Conservation (phyloP, 2,113 vertebrate species). For the Toxostoma redivivum region DNA sequence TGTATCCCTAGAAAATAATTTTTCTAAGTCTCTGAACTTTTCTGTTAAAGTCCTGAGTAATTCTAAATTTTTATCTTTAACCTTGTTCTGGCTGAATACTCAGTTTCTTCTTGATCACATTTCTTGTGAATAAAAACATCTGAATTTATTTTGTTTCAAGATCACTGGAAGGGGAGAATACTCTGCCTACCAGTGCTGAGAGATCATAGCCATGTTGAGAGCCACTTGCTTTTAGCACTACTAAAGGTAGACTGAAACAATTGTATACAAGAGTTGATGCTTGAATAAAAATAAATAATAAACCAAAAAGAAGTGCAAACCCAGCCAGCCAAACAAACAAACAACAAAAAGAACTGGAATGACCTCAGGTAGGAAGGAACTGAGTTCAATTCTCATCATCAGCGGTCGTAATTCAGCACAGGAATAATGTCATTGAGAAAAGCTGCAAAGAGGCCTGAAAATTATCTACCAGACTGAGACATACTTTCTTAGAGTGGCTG, state of each 20-base stretch:
- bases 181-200: background rate
- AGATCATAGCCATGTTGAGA: background rate
- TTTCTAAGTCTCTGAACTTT: background rate
- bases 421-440: slow-evolving; percentile 17
- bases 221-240: background rate
- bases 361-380: background rate
- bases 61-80: background rate
- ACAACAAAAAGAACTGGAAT: background rate
- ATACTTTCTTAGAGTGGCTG: slow-evolving; percentile 14
- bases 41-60: background rate
- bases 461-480: slow-evolving; percentile 38
- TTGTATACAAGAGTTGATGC: background rate
- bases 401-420: background rate
- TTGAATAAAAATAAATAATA: background rate
- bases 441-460: slow-evolving; percentile 60
- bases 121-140: background rate
- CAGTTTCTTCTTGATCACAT: background rate
- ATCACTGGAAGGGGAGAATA: background rate
- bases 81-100: background rate
- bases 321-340: background rate
- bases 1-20: background rate
- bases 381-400: slow-evolving; percentile 9
- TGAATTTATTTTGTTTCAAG: background rate
- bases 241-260: background rate
- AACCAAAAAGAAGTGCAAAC: background rate